A percentile compares a stretch with the other conserved stretches of the same genome.
These are phyloP conservation scores for Leuctra nigra DNA, from an alignment of 2,888 invertebrate species.

Conservation along the genomic window DNA sequence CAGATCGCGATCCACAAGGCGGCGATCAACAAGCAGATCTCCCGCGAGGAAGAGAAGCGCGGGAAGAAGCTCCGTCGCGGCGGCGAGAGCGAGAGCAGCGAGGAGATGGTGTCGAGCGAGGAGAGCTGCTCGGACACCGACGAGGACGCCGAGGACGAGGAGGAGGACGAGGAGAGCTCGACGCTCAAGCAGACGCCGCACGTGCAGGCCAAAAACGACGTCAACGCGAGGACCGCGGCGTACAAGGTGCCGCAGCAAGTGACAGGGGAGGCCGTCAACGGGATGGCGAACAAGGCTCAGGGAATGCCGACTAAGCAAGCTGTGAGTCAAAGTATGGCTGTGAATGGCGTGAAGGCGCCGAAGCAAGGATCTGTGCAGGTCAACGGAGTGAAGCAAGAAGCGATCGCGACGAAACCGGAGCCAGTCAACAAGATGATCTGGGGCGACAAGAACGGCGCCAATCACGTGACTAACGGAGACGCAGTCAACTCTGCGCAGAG, in stretches of 20 bases:
- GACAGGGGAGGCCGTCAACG: background rate
- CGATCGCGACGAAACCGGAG: background rate
- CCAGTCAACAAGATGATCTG: background rate
- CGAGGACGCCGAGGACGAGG: slow-evolving; percentile 22
- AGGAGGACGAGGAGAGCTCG: slow-evolving; percentile 22
- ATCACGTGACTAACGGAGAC: background rate
- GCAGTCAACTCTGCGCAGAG: slow-evolving; percentile 30
- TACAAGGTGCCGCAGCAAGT: background rate
- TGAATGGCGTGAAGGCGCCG: background rate
- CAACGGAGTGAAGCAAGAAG: background rate
- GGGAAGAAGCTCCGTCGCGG: background rate
- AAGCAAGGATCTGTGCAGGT: background rate
- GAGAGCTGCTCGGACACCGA: slow-evolving; percentile 30
- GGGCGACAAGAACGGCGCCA: background rate
- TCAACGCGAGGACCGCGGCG: background rate
- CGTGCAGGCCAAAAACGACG: background rate
- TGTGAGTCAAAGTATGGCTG: background rate
- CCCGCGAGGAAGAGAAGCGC: slow-evolving; percentile 36
- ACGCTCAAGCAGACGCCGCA: slow-evolving; percentile 19
- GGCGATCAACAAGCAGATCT: slow-evolving; percentile 41
- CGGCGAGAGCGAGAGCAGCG: slow-evolving; percentile 23
- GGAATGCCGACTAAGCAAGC: background rate
- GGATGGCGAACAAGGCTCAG: background rate
- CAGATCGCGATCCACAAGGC: slow-evolving; percentile 41
- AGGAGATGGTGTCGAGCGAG: slow-evolving; percentile 32